phyloP scores from a whole-genome alignment of 2,888 invertebrate species.

The Elegia similella region DNA sequence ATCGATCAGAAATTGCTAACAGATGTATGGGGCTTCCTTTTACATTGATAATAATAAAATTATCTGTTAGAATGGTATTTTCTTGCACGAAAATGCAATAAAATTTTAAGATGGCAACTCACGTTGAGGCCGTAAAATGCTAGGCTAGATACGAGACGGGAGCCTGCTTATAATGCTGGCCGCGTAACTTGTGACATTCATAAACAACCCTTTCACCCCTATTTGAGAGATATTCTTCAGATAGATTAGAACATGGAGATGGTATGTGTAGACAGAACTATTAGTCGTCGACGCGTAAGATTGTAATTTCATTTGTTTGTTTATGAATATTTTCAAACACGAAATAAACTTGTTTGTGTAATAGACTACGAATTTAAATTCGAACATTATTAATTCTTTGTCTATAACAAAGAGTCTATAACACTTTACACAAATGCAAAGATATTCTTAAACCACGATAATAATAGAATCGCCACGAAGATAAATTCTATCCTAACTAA shows the following conservation, averaged over 20 bases:
- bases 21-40: too few species aligned
- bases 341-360: too few species aligned
- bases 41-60: too few species aligned
- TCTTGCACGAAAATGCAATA: not conserved
- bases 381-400: too few species aligned
- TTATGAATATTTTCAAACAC: too few species aligned
- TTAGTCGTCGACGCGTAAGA: too few species aligned
- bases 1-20: too few species aligned
- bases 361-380: too few species aligned
- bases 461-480: not conserved
- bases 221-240: not conserved
- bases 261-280: not conserved
- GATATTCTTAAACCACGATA: too few species aligned
- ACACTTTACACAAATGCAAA: too few species aligned
- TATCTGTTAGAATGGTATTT: not conserved
- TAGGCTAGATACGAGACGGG: not conserved
- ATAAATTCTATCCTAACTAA: not conserved
- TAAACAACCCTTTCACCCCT: slow-evolving; percentile 1
- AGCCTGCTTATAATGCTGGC: slow-evolving; percentile 6
- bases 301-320: too few species aligned
- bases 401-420: too few species aligned
- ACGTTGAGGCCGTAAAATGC: slow-evolving; percentile 1
- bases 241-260: not conserved
- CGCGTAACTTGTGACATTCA: not conserved
- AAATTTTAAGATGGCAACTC: not conserved